Percentiles rank a stretch among this genome's conserved stretches.
Conservation (phyloP, 2,888 invertebrate species). For the Standfussiana lucernea region DNA sequence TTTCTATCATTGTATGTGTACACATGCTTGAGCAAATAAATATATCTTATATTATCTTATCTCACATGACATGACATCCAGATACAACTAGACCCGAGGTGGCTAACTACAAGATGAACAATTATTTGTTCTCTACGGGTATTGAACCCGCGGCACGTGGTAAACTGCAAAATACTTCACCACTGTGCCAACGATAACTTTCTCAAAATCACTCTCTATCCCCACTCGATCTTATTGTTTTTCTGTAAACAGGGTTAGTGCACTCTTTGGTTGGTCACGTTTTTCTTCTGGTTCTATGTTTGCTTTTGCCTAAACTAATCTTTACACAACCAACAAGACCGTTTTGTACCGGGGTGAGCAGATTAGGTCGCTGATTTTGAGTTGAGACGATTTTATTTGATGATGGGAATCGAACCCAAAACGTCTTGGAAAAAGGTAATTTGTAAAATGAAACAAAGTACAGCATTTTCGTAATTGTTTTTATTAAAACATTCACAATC, state of each 20-base stretch:
- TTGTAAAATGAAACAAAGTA: slow-evolving; percentile 44
- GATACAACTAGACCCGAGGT: not conserved
- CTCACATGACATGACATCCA: not conserved
- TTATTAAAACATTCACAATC: slow-evolving; percentile 85
- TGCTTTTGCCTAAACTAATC: not conserved
- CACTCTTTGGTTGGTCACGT: not conserved
- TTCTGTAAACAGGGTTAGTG: not conserved
- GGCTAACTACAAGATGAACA: not conserved
- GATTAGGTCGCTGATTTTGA: not conserved
- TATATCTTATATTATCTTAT: no score
- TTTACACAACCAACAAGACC: not conserved
- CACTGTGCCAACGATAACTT: not conserved
- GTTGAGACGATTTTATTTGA: not conserved
- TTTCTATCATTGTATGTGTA: no score
- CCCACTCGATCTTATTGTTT: not conserved
- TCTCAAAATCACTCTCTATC: not conserved
- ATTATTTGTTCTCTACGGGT: not conserved
- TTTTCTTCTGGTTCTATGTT: not conserved
- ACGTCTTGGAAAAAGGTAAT: not conserved
- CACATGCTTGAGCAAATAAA: no score
- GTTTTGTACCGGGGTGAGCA: not conserved
- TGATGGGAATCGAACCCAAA: not conserved
- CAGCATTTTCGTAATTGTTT: slow-evolving; percentile 68
- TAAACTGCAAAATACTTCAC: not conserved
- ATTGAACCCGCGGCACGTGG: not conserved